Base-by-base conservation (phyloP, 2,113 vertebrate genomes). In the Ardeotis arabs region DNA sequence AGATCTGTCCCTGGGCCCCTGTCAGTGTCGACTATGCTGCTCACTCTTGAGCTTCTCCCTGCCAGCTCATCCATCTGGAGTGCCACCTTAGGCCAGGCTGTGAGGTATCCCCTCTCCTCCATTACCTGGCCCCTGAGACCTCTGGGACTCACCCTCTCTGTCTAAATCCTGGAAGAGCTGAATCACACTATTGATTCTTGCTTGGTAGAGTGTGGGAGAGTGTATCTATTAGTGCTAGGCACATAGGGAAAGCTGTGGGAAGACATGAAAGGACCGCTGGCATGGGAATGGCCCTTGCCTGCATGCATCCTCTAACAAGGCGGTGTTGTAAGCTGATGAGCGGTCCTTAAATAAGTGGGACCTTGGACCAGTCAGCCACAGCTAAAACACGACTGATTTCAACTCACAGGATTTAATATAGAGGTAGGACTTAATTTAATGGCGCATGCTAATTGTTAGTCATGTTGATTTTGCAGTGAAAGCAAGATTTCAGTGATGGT, bases 121-220 rank as follows among this genome's bases (percentile, higher is more conserved):
- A 35, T 63, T 62, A 23, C 44, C 24, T 24, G 33, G 29, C 6
- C 13, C 3, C 56, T 56, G 70, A 27, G 62, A 85, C 20, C 2
- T 23, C 58, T 62, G 35, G 12, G 53, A 10, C 25, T 81, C 56
- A 21, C 3, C 4, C 10, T 62, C 39, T 59, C 25, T 45, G 56
- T 52, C 27, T 68, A 64, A 93, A 72, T 63, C 25, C 62, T 41
- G 37, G 39, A 53, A 60, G 21, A 85, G 25, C 35, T 93, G 58
- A 62, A 72, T 69, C 29, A 39, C 0, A 0, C 33, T 41, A 15
- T 10, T 66, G 23, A 63, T 89, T 90, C 39, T 45, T 56, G 41
- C 35, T 35, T 14, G 1, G 2, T 1, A 63, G 35, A 66, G n/a
- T 1, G 0, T 31, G 35, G 29, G 70, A 53, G 14, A 62, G 7